Conservation (phyloP, 2,888 invertebrate genomes). For the Caenorhabditis sp. region DNA sequence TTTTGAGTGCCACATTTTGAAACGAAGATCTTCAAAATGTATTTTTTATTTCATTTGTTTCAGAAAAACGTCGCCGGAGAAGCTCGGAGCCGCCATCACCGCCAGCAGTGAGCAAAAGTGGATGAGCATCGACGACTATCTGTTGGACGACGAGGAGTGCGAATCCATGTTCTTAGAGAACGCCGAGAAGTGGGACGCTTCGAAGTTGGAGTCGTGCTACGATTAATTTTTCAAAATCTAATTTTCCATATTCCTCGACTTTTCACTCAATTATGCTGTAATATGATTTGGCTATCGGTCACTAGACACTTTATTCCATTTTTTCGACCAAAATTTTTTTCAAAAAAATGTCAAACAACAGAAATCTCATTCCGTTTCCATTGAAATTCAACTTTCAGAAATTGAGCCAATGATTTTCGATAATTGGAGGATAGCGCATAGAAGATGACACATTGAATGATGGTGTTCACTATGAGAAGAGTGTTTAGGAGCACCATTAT, state of each 20-base stretch:
- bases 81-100: too few relatives aligned
- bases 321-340: too few relatives aligned
- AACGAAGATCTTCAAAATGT: too few relatives aligned
- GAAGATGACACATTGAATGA: background rate
- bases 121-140: conserved; percentile 21
- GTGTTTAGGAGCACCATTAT: background rate
- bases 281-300: too few relatives aligned
- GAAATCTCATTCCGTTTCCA: conserved; percentile 1
- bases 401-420: background rate
- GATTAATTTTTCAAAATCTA: background rate
- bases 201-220: conserved; percentile 20
- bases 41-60: too few relatives aligned
- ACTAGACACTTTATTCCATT: too few relatives aligned
- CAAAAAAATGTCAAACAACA: too few relatives aligned
- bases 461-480: background rate
- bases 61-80: too few relatives aligned
- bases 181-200: conserved; percentile 23
- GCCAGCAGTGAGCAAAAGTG: too few relatives aligned
- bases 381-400: background rate
- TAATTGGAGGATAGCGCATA: background rate
- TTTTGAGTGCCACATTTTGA: too few relatives aligned
- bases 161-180: background rate
- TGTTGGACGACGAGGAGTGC: background rate
- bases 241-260: too few relatives aligned
- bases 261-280: too few relatives aligned